Conservation (phyloP, 1,140 invertebrate species). For the Orussus abietinus region DNA sequence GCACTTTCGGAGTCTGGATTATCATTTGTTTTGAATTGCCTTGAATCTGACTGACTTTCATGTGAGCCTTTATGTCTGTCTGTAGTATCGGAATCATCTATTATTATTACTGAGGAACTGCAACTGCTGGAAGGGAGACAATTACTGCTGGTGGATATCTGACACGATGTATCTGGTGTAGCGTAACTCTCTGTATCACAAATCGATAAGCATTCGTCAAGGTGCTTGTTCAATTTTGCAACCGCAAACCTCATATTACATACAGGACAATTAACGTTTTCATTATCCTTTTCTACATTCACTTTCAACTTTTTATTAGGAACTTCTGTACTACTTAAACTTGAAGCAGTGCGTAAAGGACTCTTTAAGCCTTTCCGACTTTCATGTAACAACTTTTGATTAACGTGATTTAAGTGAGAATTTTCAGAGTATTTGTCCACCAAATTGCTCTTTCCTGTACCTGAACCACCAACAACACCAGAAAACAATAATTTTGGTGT, state of each 20-base stretch:
- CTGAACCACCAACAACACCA: conserved; percentile 36
- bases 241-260: conserved; percentile 45
- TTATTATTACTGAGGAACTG: no score
- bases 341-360: conserved; percentile 1
- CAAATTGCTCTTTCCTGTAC: conserved; percentile 28
- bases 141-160: background rate
- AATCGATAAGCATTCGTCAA: conserved; percentile 52
- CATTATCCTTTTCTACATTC: background rate
- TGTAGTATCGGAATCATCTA: no score
- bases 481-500: conserved; percentile 24
- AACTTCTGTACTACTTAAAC: conserved; percentile 6
- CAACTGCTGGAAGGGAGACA: no score
- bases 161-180: no score
- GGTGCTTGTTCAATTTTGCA: conserved; percentile 50
- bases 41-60: conserved; percentile 9
- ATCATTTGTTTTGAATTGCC: conserved; percentile 26
- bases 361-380: conserved; percentile 12
- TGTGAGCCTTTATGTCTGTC: conserved; percentile 3
- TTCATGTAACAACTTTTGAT: conserved; percentile 14
- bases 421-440: conserved; percentile 27
- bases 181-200: no score
- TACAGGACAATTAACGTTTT: conserved; percentile 49
- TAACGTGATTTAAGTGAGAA: conserved; percentile 4
- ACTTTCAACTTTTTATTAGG: conserved; percentile 1
- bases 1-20: no score